Conservation (phyloP, 2,888 invertebrate species). For the Keiferia lycopersicella region DNA sequence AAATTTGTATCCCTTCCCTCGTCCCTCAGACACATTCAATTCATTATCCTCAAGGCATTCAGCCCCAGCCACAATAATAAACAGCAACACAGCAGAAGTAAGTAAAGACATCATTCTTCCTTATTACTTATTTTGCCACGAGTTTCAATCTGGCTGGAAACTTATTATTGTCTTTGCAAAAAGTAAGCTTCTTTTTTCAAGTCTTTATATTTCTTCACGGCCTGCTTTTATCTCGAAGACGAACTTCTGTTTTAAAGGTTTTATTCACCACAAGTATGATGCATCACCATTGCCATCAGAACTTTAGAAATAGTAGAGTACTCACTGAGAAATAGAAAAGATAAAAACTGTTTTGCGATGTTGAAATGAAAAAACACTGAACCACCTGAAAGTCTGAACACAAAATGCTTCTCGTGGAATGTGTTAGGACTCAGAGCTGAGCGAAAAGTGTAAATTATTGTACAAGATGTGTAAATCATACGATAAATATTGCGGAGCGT, state of each 20-base stretch:
- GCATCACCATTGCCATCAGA: too few relatives aligned
- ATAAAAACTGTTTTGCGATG: neutral
- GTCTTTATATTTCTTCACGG: constrained; percentile 31
- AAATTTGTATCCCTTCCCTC: constrained; percentile 63
- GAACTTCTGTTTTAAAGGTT: too few relatives aligned
- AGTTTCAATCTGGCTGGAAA: neutral
- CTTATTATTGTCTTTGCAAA: constrained; percentile 1
- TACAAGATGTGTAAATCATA: constrained; percentile 38
- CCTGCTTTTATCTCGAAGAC: constrained; percentile 8
- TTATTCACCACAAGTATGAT: neutral
- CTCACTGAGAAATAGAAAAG: neutral
- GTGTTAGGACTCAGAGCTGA: constrained; percentile 23
- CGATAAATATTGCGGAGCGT: constrained; percentile 36
- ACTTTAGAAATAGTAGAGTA: too few relatives aligned
- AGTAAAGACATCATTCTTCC: constrained; percentile 32
- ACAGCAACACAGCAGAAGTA: constrained; percentile 32
- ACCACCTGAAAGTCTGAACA: neutral
- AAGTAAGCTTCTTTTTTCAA: constrained; percentile 33
- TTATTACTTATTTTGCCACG: neutral
- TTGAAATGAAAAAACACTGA: neutral
- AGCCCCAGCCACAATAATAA: constrained; percentile 30
- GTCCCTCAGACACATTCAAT: constrained; percentile 48
- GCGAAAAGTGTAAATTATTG: constrained; percentile 42
- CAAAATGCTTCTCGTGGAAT: neutral
- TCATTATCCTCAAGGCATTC: constrained; percentile 38